Evolutionary conservation across 2,797 vertebrate genomes (phyloP), one percentile per base, ranked within the genome.

Genomic region (Hemibagrus guttatus): DNA sequence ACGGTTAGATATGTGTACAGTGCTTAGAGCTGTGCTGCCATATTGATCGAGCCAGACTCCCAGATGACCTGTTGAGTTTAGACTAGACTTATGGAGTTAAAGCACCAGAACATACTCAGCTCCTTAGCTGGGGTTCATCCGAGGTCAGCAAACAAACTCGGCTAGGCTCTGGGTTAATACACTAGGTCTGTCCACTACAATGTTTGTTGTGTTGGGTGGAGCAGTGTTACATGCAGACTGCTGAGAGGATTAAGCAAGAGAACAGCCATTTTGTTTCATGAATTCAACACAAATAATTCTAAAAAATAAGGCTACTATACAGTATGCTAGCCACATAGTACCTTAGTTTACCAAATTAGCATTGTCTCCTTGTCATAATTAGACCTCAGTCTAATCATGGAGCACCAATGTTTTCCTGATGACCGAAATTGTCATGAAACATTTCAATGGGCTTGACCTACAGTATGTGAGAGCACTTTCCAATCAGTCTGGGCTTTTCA

Each of bases 81-180:
- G 76, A 79, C 31, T 79, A 52, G 72, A 75, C 49, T 79, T 35
- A 21, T 23, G 28, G 21, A 17, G 52, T 56, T 78, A 78, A 78
- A 35, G 52, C 31, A 8, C 8, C 21, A 58, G 75, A 79, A 58
- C 19, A 58, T 35, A 56, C 52, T 78, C 19, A 58, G 75, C 54
- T 78, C 75, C 54, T 35, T 54, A 35, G 54, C 17, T 79, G 9
- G 75, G 52, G 75, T 78, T 78, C 52, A 78, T 4, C 16, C 4
- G 4, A 56, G n/a, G 75, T 79, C 58, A 79, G 54, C 52, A 12
- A 21, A 79, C 76, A 31, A 8, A 39, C 76, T 78, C 28, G 13
- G 75, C 28, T 78, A 52, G n/a, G 17, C 28, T 35, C 75, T 54
- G 74, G 74, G 28, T 56, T 56, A 78, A 79, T 58, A 23, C 54